Evolutionary conservation across 2,888 invertebrate genomes (phyloP), one percentile per base, ranked within the genome.

Genomic region (Hyalella azteca): DNA sequence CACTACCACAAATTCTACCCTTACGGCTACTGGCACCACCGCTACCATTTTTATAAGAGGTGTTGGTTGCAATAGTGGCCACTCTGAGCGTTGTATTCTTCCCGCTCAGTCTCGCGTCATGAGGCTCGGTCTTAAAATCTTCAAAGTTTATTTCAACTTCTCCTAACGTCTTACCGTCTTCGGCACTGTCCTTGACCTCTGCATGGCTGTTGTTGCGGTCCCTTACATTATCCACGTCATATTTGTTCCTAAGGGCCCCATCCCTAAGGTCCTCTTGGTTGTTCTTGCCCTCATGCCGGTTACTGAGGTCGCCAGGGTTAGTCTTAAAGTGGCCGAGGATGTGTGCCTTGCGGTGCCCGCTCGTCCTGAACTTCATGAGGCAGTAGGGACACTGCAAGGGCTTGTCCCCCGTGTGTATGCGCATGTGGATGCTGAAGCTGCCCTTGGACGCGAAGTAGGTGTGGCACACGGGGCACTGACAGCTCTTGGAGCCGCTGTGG

Each of bases 321-420:
- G 82, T 80, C 39, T 82, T 82, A 39, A 81, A 81, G 59, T 84
- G 84, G n/a, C 89, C 90, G 78, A 88, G 88, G 84, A 91, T 88
- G 86, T 93, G 93, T 41, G 91, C 90, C 86, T 92, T 92, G 59
- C 91, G 88, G 85, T 92, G 92, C 0, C 92, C 92, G 0, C 91
- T 90, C 0, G 92, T 93, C 49, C 93, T 88, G 87, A 93, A 93
- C 81, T 89, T 88, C 82, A 89, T 87, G n/a, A 90, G 89, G 87
- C 97, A 97, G 87, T 95, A 92, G 0, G 94, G 94, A 88, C 97
- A 97, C 78, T 90, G 90, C 88, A 93, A 96, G 0, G 96, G 95
- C 87, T 94, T 95, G 45, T 92, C 90, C 3, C 94, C 94, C 4
- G 92, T 92, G 87, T 96, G 96, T 36, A 93, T 90, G 4, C 93